Evolutionary conservation across 2,888 invertebrate species (phyloP), one percentile per base, ranked within the genome.

Genomic region (Phyllotreta cruciferae): DNA sequence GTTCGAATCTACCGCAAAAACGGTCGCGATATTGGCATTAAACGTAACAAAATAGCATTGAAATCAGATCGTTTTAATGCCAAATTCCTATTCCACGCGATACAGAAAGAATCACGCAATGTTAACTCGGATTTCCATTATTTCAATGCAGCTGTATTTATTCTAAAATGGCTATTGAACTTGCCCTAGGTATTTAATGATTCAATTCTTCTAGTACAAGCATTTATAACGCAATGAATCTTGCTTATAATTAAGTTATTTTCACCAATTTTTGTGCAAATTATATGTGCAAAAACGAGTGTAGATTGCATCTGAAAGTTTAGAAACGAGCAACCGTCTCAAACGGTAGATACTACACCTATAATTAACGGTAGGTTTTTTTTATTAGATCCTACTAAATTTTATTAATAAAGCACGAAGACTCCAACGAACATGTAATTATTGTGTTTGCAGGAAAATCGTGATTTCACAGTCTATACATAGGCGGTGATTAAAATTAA

Each of bases 391-490:
- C 11, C 35, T 39, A 39, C 10, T 35, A 35, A 35, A 8, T 49
- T 49, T 49, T 35, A 49, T 49, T 49, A 35, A 35, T 49, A 49
- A 49, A 49, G 9, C 49, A 49, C 49, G 49, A 49, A 35, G 24
- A 35, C n/a, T 35, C 24, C 1, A 13, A 24, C 5, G 6, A 14
- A 34, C 13, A 34, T 13, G 5, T 47, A 47, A 47, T 47, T 47
- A 47, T 14, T 47, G n/a, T 24, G 34, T 13, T 47, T 47, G 34
- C 9, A 6, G 34, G 10, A 44, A 13, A 44, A 44, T 44, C 44
- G 44, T 44, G 44, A 44, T 24, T 24, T 24, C 24, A 24, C 24
- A 24, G 24, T 24, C 24, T 24, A 24, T 24, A 24, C 24, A 24
- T 24, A 24, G 24, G 24, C 1, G 24, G 24, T 24, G 24, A 24